Conservation (phyloP, 2,113 vertebrate genomes). For the Chiloscyllium plagiosum region DNA sequence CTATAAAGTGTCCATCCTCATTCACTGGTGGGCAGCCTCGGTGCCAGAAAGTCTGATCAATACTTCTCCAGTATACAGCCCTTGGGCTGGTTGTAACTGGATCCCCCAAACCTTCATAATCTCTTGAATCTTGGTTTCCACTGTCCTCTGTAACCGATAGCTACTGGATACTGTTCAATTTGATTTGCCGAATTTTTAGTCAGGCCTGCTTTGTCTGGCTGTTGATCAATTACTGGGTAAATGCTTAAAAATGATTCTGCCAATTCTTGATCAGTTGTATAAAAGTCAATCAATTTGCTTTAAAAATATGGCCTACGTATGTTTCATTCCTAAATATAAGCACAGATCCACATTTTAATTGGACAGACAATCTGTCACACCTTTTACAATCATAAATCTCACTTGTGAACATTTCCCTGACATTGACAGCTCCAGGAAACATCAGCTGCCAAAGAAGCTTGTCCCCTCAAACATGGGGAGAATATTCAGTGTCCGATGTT, state of each 20-base stretch:
- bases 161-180: too few relatives aligned
- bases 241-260: too few relatives aligned
- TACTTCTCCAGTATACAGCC: too few relatives aligned
- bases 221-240: too few relatives aligned
- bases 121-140: too few relatives aligned
- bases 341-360: neutral
- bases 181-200: too few relatives aligned
- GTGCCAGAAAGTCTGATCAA: too few relatives aligned
- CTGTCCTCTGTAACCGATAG: too few relatives aligned
- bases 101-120: too few relatives aligned
- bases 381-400: neutral
- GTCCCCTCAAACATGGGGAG: neutral
- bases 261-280: neutral
- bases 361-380: neutral
- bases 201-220: too few relatives aligned
- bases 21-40: fast-evolving
- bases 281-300: neutral
- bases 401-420: neutral
- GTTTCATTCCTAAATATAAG: slow-evolving; percentile 22
- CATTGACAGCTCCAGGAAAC: neutral
- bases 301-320: slow-evolving; percentile 7
- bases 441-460: neutral
- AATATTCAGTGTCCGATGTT: neutral
- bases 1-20: too few relatives aligned
- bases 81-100: too few relatives aligned